Percentiles rank a stretch among this genome's conserved stretches.
Evolutionary conservation across 2,888 invertebrate genomes (phyloP).

Genomic region (Drosophila acutilabella): DNA sequence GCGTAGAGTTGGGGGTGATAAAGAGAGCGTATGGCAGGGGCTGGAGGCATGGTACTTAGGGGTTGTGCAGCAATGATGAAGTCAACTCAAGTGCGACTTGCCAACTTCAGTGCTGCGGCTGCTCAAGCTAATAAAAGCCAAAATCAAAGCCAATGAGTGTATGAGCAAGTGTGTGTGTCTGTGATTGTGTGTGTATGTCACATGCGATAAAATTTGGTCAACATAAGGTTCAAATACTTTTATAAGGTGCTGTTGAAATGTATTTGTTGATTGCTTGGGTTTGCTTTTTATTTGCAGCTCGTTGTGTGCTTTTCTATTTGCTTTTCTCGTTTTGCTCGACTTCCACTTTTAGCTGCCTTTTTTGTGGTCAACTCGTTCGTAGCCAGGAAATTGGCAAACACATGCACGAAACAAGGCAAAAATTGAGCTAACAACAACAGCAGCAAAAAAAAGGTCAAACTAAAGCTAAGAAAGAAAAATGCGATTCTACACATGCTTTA

Average conservation of each 20-base stretch:
- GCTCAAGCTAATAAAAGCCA: slow-evolving; percentile 76
- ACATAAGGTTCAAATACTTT: slow-evolving; percentile 81
- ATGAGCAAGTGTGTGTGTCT: slow-evolving; percentile 10
- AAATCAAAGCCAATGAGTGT: slow-evolving; percentile 71
- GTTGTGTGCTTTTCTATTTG: slow-evolving; percentile 58
- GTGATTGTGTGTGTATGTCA: slow-evolving; percentile 58
- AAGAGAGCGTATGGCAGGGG: neutral
- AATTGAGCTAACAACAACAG: slow-evolving; percentile 32
- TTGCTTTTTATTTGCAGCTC: slow-evolving; percentile 73
- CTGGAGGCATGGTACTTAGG: neutral
- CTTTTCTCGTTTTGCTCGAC: slow-evolving; percentile 46
- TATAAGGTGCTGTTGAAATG: slow-evolving; percentile 80
- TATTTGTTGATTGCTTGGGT: slow-evolving; percentile 79
- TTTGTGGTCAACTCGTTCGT: slow-evolving; percentile 77
- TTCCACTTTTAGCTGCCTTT: slow-evolving; percentile 45
- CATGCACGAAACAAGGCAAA: slow-evolving; percentile 62
- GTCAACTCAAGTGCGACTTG: slow-evolving; percentile 63
- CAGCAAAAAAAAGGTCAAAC: slow-evolving; percentile 54
- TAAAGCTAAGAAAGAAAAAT: slow-evolving; percentile 62
- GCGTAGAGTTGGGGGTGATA: neutral
- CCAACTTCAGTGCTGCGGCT: slow-evolving; percentile 47
- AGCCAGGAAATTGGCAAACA: slow-evolving; percentile 76
- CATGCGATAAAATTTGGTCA: slow-evolving; percentile 80
- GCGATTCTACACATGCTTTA: slow-evolving; percentile 47
- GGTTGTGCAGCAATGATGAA: slow-evolving; percentile 36